These are phyloP conservation scores for Sialis fuliginosa DNA, from an alignment of 2,888 invertebrate species.

Conservation along the genomic window DNA sequence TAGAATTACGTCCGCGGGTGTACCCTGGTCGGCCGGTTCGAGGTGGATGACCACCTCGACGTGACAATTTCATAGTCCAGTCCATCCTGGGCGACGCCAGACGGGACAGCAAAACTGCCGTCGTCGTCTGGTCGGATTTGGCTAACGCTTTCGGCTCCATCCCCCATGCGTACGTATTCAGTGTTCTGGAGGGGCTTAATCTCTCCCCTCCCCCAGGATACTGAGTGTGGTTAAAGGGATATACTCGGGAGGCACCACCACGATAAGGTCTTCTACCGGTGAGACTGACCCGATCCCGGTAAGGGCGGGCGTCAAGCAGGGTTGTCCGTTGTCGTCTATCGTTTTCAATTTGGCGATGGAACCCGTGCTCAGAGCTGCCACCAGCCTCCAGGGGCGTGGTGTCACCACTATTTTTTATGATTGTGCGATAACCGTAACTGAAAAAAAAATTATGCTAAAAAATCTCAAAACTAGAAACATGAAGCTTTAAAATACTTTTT, in stretches of 20 bases:
- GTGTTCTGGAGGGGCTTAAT: conserved; percentile 13
- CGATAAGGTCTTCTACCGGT: conserved; percentile 6
- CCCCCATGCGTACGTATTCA: conserved; percentile 16
- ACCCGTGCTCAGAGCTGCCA: neutral
- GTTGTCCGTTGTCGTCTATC: conserved; percentile 17
- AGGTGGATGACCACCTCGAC: too few species aligned
- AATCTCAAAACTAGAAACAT: too few species aligned
- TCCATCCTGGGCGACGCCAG: conserved; percentile 13
- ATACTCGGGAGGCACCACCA: conserved; percentile 9
- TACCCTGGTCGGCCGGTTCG: too few species aligned
- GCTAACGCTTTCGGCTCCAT: conserved; percentile 21
- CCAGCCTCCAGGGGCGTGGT: too few species aligned
- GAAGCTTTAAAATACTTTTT: too few species aligned
- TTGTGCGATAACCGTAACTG: too few species aligned
- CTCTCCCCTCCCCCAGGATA: conserved; percentile 6
- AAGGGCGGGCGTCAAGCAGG: conserved; percentile 16
- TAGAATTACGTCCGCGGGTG: too few species aligned
- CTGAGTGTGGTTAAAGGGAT: conserved; percentile 8
- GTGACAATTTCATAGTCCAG: conserved; percentile 17
- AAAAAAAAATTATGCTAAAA: too few species aligned
- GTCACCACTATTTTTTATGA: too few species aligned
- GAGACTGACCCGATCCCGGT: conserved; percentile 12
- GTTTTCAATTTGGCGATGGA: conserved; percentile 16
- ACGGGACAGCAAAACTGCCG: conserved; percentile 6
- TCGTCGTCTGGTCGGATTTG: conserved; percentile 20